Conservation (phyloP, 1,140 invertebrate genomes). For the Zaprionus africanus region DNA sequence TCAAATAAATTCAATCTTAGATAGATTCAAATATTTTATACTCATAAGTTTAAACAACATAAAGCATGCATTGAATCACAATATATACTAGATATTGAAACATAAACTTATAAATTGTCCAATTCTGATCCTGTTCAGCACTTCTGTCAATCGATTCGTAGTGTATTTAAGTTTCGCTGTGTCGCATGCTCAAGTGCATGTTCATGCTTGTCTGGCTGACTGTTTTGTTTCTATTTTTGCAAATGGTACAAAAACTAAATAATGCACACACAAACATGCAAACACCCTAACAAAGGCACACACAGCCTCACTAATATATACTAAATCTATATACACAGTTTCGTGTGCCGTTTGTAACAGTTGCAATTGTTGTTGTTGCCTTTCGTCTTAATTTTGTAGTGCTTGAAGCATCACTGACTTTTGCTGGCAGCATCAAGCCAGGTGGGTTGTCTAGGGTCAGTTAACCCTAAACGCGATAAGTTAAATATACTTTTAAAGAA, state of each 20-base stretch:
- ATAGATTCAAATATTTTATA: too few relatives aligned
- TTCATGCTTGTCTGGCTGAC: not conserved
- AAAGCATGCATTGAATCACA: too few relatives aligned
- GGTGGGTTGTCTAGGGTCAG: not conserved
- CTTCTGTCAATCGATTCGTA: not conserved
- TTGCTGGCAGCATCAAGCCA: constrained; percentile 13
- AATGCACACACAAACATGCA: constrained; percentile 38
- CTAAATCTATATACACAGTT: not conserved
- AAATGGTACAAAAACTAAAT: constrained; percentile 45
- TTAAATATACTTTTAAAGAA: not conserved
- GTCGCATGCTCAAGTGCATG: not conserved
- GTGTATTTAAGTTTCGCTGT: not conserved
- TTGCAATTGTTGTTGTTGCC: not conserved
- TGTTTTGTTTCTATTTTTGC: constrained; percentile 7
- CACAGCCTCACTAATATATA: constrained; percentile 3
- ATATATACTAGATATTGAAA: not conserved
- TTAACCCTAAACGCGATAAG: not conserved
- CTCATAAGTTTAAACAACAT: too few relatives aligned
- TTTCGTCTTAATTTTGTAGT: not conserved
- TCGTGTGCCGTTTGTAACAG: constrained; percentile 7
- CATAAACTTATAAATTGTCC: too few relatives aligned
- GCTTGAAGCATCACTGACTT: constrained; percentile 1
- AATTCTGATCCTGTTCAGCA: not conserved
- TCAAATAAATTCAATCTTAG: too few relatives aligned
- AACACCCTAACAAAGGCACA: constrained; percentile 2